Evolutionary conservation across 2,888 invertebrate genomes (phyloP), one percentile per base, ranked within the genome.

Genomic region (Hypena proboscidalis): DNA sequence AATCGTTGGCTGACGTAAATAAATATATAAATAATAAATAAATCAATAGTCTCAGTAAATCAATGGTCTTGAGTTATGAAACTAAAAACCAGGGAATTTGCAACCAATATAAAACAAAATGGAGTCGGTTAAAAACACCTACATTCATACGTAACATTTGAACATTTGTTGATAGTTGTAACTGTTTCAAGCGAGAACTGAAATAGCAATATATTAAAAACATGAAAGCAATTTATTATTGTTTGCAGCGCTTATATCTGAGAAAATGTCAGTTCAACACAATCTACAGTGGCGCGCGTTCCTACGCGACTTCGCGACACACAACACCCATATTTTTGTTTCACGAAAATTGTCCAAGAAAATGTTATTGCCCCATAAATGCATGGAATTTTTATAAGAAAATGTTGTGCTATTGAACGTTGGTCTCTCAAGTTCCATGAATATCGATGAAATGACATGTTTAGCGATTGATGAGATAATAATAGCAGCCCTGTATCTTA

Each of bases 351-450:
- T 46, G 62, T 58, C 40, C 46, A 50, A 46, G 37, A 39, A 54
- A 36, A 56, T 49, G 38, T 49, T 41, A 61, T 58, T 40, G 36
- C 30, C 46, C 37, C 30, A 46, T n/a, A n/a, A n/a, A n/a, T 57
- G 51, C 58, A 57, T 44, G 58, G 51, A 44, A 39, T 61, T 51
- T 58, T 57, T 51, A 46, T 50, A 43, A 61, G 52, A 50, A 56
- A 58, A 51, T 55, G 57, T 56, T 45, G 50, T 45, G 35, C 48
- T 48, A 38, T 20, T 36, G 9, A 34, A 22, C 29, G 10, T 27
- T 25, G 32, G 39, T 25, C 29, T 38, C 35, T 11, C 4, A 25
- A 26, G 9, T 17, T 33, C 35, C 7, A 41, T 51, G 50, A 57
- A 61, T 50, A 57, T 33, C 9, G 26, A 38, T 37, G 22, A 13